These are phyloP conservation scores for Eulacestoma nigropectus DNA, from an alignment of 2,113 vertebrate species.

Conservation along the genomic window DNA sequence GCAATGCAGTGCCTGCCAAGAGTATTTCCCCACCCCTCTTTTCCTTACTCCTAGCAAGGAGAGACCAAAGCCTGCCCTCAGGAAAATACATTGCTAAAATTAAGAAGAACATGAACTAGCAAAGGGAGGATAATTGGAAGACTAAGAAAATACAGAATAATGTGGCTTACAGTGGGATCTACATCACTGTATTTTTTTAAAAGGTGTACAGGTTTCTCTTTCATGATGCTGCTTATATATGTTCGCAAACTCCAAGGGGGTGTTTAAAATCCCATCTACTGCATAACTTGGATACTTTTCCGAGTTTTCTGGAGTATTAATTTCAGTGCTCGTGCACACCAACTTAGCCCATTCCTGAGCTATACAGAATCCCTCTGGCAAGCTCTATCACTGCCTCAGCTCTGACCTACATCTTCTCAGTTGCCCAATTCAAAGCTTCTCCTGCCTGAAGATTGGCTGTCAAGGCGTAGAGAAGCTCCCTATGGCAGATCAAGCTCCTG, in stretches of 20 bases:
- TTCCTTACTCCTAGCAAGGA: background rate
- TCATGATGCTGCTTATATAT: background rate
- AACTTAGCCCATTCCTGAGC: background rate
- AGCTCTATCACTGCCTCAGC: background rate
- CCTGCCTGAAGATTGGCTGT: background rate
- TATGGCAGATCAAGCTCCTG: background rate
- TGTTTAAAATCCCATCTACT: background rate
- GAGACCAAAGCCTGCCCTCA: constrained; percentile 14
- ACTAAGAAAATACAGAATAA: background rate
- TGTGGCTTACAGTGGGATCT: background rate
- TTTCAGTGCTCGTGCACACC: rapidly evolving
- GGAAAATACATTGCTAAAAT: background rate
- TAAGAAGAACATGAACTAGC: constrained; percentile 1
- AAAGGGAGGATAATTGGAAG: constrained; percentile 9
- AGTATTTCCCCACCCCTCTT: background rate
- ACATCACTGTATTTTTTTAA: background rate
- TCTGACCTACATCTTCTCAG: background rate
- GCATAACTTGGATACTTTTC: background rate
- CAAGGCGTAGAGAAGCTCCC: background rate
- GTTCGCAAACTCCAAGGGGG: background rate
- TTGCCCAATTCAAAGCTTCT: background rate
- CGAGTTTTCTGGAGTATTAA: background rate
- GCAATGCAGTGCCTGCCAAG: background rate
- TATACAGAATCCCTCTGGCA: background rate
- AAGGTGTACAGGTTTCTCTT: background rate